A percentile compares a stretch with the other conserved stretches of the same genome.
Conservation (phyloP, 2,888 invertebrate genomes). For the Drosophila fulvimacula region DNA sequence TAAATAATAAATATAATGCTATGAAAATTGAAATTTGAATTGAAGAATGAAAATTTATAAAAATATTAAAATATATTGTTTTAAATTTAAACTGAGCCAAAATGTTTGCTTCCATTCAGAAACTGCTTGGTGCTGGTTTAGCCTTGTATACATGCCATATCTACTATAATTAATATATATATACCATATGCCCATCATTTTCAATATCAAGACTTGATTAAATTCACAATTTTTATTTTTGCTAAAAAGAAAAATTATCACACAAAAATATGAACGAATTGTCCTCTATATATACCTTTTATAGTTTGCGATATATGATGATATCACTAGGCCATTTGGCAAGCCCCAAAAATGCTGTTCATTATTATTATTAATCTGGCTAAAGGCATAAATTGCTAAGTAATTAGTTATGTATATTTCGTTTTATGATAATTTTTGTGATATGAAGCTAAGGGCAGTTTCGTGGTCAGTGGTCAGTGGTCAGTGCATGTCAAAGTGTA, state of each 20-base stretch:
- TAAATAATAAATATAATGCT: too few species aligned
- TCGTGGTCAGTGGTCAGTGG: background rate
- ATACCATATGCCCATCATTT: too few species aligned
- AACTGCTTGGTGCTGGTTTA: too few species aligned
- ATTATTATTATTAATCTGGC: constrained; percentile 22
- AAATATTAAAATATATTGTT: too few species aligned
- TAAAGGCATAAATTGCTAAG: constrained; percentile 23
- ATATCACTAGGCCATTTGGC: constrained; percentile 41
- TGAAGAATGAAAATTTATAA: too few species aligned
- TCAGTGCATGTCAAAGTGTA: constrained; percentile 46
- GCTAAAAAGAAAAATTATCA: background rate
- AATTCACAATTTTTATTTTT: constrained; percentile 8
- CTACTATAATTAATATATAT: too few species aligned
- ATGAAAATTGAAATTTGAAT: too few species aligned
- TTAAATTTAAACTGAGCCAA: too few species aligned
- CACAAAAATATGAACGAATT: background rate
- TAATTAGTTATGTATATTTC: constrained; percentile 6
- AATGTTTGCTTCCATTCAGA: too few species aligned
- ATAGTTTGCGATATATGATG: constrained; percentile 34
- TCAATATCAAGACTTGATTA: constrained; percentile 12
- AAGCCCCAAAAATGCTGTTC: background rate
- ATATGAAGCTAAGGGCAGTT: background rate
- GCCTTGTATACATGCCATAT: too few species aligned
- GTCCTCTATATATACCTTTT: background rate
- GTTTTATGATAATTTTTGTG: constrained; percentile 1